Evolutionary conservation across 2,888 invertebrate species (phyloP), one percentile per base, ranked within the genome.

Genomic region (Sarcophaga rosellei): DNA sequence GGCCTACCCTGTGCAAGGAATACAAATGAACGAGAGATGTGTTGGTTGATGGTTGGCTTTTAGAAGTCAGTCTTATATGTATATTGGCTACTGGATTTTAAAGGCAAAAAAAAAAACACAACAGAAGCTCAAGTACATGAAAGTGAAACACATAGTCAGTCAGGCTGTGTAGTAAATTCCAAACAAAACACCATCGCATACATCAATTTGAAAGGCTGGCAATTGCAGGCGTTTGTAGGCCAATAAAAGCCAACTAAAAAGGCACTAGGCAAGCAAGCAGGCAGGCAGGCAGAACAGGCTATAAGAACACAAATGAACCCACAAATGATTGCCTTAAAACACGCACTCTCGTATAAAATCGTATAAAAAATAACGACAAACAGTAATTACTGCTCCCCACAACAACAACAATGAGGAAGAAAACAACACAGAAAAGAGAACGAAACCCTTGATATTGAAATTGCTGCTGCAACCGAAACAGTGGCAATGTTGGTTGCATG

Each of bases 321-420:
- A 86, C 88, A 88, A 53, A 87, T 88, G 89, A 89, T 89, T 89
- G 87, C 87, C 87, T 87, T 88, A 88, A 85, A 88, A 89, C 89
- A 89, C 89, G 89, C 89, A 89, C 89, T 86, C 81, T 66, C 17
- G 4, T 53, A 78, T 81, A 86, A 83, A 82, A 77, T 68, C 57
- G 21, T 62, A 23, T 4, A 44, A 66, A 20, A 53, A 66, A 44
- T 57, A 74, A 25, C 75, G 17, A 25, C 53, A 20, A 74, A 44
- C 61, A 62, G 25, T 35, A n/a, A 69, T 53, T 53, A 53, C 53
- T 15, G 62, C n/a, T 73, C 21, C 57, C 53, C 73, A 63, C 81
- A 70, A 8, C 35, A 66, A 76, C 73, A 76, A 45, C 63, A 80
- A 65, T 70, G 66, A 70, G 57, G 69, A 53, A 68, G 65, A 57